A percentile compares a stretch with the other conserved stretches of the same genome.
Evolutionary conservation across 2,888 invertebrate genomes (phyloP).

Genomic region (Micropterix aruncella): DNA sequence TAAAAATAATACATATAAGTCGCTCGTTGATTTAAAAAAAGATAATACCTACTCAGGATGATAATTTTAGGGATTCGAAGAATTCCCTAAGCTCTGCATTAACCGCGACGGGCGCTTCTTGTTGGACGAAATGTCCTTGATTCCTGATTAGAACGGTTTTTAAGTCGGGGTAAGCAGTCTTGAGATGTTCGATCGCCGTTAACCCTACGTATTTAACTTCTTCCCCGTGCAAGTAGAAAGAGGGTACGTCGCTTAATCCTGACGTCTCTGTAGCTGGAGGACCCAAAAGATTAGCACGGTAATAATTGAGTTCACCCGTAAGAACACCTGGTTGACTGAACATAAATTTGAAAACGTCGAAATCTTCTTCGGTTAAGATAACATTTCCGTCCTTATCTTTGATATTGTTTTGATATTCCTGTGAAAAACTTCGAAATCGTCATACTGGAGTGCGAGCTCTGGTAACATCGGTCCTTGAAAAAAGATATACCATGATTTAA

Average conservation of each 20-base stretch:
- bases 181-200: background rate
- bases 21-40: background rate
- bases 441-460: background rate
- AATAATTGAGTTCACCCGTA: background rate
- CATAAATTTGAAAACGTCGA: background rate
- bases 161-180: background rate
- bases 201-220: background rate
- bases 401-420: background rate
- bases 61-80: too few relatives aligned
- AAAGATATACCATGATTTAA: too few relatives aligned
- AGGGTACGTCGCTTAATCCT: background rate
- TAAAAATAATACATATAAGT: conserved; percentile 1
- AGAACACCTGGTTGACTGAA: background rate
- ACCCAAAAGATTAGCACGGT: background rate
- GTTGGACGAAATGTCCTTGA: background rate
- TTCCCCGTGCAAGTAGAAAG: background rate
- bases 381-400: background rate
- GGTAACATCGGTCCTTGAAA: background rate
- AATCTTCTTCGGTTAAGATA: background rate
- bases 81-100: background rate
- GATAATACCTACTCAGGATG: background rate
- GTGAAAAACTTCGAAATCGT: background rate
- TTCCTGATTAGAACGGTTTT: background rate
- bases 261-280: background rate
- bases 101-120: background rate